Evolutionary conservation across 2,888 invertebrate genomes (phyloP).

Genomic region (Boloria euphrosyne): DNA sequence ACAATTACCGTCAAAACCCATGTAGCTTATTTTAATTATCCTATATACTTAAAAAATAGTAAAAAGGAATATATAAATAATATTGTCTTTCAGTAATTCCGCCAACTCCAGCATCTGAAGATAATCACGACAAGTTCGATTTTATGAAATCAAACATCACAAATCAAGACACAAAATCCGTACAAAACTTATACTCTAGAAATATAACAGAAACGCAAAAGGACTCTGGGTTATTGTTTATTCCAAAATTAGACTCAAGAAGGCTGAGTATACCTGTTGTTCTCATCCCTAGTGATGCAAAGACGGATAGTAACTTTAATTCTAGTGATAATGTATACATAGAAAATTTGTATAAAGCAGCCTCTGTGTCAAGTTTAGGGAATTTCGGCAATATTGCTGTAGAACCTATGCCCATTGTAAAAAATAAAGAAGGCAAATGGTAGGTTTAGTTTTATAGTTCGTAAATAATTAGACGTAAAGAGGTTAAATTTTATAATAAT

Average conservation of each 20-base stretch:
- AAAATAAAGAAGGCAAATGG: constrained; percentile 79
- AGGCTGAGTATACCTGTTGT: constrained; percentile 74
- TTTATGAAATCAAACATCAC: constrained; percentile 52
- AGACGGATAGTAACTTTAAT: constrained; percentile 67
- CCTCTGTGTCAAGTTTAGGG: constrained; percentile 73
- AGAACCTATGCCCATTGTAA: constrained; percentile 75
- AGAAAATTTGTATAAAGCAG: constrained; percentile 74
- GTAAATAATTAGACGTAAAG: too few relatives aligned
- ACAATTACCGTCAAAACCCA: too few relatives aligned
- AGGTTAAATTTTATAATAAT: too few relatives aligned
- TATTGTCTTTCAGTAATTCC: constrained; percentile 66
- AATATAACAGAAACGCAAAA: constrained; percentile 53
- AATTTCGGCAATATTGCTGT: constrained; percentile 71
- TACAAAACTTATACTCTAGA: constrained; percentile 63
- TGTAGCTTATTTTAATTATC: too few relatives aligned
- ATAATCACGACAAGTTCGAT: constrained; percentile 60
- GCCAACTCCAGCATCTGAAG: constrained; percentile 70
- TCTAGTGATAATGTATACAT: constrained; percentile 70
- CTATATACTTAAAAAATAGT: too few relatives aligned
- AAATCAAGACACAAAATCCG: constrained; percentile 57
- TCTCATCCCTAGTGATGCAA: constrained; percentile 63
- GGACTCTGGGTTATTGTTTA: constrained; percentile 61
- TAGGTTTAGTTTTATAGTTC: constrained; percentile 45
- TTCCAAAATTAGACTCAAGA: constrained; percentile 66
- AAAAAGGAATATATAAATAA: not conserved